Evolutionary conservation across 2,113 vertebrate genomes (phyloP).

Genomic region (Vidua chalybeata): DNA sequence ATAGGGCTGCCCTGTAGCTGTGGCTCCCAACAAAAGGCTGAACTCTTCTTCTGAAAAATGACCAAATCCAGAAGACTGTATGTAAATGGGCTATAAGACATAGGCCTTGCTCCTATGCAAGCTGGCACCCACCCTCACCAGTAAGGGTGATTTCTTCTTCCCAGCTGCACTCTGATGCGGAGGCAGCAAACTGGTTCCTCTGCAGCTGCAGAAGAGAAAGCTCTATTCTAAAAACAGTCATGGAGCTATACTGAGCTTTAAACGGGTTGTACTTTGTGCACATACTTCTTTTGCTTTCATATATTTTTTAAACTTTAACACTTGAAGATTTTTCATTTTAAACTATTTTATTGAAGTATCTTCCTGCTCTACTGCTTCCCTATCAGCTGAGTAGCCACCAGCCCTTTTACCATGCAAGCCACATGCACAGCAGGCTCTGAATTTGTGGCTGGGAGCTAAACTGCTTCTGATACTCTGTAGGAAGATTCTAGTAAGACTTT

Average conservation of each 20-base stretch:
- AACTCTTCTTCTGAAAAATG: not conserved
- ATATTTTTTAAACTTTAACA: not conserved
- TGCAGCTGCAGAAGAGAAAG: not conserved
- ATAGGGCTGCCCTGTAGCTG: not conserved
- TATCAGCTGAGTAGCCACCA: not conserved
- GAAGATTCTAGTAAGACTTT: not conserved
- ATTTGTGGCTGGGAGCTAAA: not conserved
- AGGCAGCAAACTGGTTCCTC: not conserved
- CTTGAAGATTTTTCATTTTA: not conserved
- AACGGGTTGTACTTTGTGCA: not conserved
- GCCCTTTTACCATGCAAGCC: not conserved
- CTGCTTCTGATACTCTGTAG: not conserved
- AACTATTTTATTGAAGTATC: not conserved
- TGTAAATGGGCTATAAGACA: not conserved
- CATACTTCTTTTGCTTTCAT: not conserved
- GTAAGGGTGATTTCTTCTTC: not conserved
- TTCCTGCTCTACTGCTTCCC: not conserved
- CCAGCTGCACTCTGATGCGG: no score
- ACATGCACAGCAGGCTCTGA: not conserved
- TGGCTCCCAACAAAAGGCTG: not conserved
- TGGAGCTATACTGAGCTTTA: not conserved
- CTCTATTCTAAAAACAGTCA: not conserved
- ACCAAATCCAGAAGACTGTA: not conserved
- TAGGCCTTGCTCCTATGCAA: accelerated
- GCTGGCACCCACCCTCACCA: not conserved